A percentile compares a stretch with the other conserved stretches of the same genome.
phyloP scores from a whole-genome alignment of 2,888 invertebrate species.

The Mythimna vitellina region DNA sequence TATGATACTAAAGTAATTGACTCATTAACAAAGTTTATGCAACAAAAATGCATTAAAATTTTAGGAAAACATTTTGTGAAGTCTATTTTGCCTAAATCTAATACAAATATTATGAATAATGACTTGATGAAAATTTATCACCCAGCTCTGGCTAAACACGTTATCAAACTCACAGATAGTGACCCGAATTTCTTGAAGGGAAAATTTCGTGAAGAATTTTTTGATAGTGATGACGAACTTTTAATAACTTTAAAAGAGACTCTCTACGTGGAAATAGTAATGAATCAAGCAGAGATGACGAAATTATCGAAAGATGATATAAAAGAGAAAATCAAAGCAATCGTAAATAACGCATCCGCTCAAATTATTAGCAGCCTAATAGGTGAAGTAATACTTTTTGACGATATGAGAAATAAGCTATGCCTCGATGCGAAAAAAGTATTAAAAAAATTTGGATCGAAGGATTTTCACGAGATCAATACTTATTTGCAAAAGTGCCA shows the following conservation, averaged over 20 bases:
- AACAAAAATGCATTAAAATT: conserved; percentile 62
- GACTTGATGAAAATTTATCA: conserved; percentile 70
- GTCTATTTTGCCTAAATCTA: conserved; percentile 62
- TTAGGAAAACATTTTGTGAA: conserved; percentile 65
- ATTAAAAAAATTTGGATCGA: conserved; percentile 54
- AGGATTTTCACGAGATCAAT: conserved; percentile 53
- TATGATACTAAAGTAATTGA: conserved; percentile 57
- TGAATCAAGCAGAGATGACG: conserved; percentile 57
- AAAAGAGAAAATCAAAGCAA: conserved; percentile 41
- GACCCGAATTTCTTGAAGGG: conserved; percentile 42
- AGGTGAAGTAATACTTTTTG: conserved; percentile 61
- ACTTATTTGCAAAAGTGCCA: conserved; percentile 58
- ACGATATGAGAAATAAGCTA: conserved; percentile 55
- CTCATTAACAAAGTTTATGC: conserved; percentile 62
- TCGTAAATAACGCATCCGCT: conserved; percentile 59
- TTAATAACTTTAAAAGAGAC: conserved; percentile 60
- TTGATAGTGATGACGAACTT: conserved; percentile 59
- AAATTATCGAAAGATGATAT: conserved; percentile 51
- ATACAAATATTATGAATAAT: conserved; percentile 63
- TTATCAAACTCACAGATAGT: conserved; percentile 54
- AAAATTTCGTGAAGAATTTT: conserved; percentile 67
- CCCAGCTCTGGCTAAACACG: conserved; percentile 66
- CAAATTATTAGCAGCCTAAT: conserved; percentile 64
- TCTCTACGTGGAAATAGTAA: conserved; percentile 61
- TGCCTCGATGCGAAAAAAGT: conserved; percentile 50